Conservation (phyloP, 1,140 invertebrate species). For the Parasteatoda tepidariorum region DNA sequence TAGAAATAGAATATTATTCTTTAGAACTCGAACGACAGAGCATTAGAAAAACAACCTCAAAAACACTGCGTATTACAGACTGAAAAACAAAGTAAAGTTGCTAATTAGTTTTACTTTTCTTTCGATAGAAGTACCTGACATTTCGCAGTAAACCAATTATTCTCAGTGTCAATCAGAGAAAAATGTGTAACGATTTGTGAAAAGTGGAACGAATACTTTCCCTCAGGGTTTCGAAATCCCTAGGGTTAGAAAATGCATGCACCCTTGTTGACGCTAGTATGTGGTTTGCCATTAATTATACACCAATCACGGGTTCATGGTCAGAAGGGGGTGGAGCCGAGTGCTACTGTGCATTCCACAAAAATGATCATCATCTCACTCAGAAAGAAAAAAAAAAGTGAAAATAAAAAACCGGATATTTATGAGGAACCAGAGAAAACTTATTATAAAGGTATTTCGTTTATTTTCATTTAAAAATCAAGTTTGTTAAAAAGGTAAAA, state of each 20-base stretch:
- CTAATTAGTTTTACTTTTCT: no score
- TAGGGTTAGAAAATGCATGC: neutral
- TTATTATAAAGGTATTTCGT: no score
- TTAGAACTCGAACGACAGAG: no score
- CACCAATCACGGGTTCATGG: slow-evolving; percentile 36
- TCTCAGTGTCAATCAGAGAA: neutral
- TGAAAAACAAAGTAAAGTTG: no score
- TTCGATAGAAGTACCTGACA: no score
- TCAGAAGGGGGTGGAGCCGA: slow-evolving; percentile 31
- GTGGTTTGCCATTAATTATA: slow-evolving; percentile 36
- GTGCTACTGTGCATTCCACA: slow-evolving; percentile 53
- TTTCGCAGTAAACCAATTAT: neutral
- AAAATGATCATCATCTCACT: slow-evolving; percentile 13
- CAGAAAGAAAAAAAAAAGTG: no score
- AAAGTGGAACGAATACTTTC: neutral
- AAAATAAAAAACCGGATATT: slow-evolving; percentile 58
- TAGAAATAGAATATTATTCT: no score
- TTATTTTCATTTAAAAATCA: no score
- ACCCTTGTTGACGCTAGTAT: neutral
- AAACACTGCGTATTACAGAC: no score
- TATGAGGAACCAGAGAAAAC: no score
- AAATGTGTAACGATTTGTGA: neutral
- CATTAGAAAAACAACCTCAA: no score
- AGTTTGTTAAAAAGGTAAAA: no score
- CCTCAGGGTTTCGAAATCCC: neutral